Conservation (phyloP, 2,113 vertebrate genomes). For the Crotophaga sulcirostris region DNA sequence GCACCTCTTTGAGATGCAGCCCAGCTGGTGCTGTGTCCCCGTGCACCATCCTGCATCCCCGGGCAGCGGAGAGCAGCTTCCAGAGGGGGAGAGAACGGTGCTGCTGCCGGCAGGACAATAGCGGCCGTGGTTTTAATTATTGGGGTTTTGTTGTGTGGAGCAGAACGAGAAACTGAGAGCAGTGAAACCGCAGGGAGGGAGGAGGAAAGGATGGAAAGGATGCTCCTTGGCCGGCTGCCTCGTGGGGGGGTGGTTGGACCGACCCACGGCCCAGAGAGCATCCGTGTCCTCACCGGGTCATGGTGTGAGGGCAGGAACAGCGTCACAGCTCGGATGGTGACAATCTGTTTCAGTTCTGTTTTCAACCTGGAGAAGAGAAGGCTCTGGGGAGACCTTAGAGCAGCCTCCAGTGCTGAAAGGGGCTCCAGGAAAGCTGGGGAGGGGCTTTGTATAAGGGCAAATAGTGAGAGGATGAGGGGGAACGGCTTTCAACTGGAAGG, state of each 20-base stretch:
- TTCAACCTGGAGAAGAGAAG: too few relatives aligned
- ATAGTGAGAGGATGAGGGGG: too few relatives aligned
- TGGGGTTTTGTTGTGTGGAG: neutral
- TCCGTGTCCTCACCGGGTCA: accelerated
- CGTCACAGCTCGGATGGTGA: accelerated
- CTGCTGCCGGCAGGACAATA: neutral
- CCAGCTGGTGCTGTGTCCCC: accelerated
- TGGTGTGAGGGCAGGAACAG: accelerated
- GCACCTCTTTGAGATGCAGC: too few relatives aligned
- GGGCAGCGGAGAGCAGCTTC: neutral
- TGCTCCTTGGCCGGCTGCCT: neutral
- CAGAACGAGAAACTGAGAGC: neutral
- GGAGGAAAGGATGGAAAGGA: neutral
- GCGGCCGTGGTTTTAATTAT: neutral
- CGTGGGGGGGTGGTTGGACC: neutral
- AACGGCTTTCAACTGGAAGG: too few relatives aligned
- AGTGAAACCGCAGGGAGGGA: neutral
- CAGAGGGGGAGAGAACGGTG: neutral
- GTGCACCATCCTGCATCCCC: accelerated
- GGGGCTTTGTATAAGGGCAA: too few relatives aligned
- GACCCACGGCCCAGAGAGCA: accelerated
- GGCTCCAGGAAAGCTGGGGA: too few relatives aligned
- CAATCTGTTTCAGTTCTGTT: too few relatives aligned
- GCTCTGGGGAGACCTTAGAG: too few relatives aligned
- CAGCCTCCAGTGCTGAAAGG: too few relatives aligned